Evolutionary conservation across 1,140 invertebrate genomes (phyloP), one percentile per base, ranked within the genome.

Genomic region (Schlechtendalia chinensis): DNA sequence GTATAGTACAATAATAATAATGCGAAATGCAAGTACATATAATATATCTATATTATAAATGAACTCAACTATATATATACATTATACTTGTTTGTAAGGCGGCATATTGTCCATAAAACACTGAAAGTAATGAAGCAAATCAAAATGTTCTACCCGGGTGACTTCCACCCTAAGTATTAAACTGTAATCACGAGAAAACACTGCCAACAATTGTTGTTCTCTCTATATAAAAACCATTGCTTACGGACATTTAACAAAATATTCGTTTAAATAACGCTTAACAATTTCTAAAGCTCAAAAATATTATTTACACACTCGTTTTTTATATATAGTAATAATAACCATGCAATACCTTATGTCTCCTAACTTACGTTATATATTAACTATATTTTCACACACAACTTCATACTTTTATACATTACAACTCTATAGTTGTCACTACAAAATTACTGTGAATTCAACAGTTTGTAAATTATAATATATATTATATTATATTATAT

Each of bases 41-140:
- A 71, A 71, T 27, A 71, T 54, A 39, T 39, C 32, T 39, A 53
- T 29, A 71, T 71, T 39, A 53, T 71, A 71, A 71, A 71, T 71
- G 69, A 53, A 71, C 69, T 50, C 22, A 53, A 71, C 22, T 50
- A 24, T 39, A 39, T 39, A 39, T 39, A 39, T 39, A 39, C 8
- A 39, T 39, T 50, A 69, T 50, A 71, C 67, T 29, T 47, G 39
- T 24, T 69, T 69, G n/a, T 69, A 53, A 22, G 4, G 19, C 22
- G 4, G 29, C 14, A 27, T 71, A 53, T 54, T 71, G 24, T 71
- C 17, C 50, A 71, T 27, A 71, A 71, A 27, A 53, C 3, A 29
- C 45, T 53, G 24, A 53, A 71, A 71, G 16, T 71, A 71, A 71
- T 71, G 69, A 71, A 71, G 69, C 69, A 71, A 54, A 71, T 71